Evolutionary conservation across 23 tunicate species (phyloP), one percentile per base, ranked within the genome.

Genomic region (Corella eumyota): DNA sequence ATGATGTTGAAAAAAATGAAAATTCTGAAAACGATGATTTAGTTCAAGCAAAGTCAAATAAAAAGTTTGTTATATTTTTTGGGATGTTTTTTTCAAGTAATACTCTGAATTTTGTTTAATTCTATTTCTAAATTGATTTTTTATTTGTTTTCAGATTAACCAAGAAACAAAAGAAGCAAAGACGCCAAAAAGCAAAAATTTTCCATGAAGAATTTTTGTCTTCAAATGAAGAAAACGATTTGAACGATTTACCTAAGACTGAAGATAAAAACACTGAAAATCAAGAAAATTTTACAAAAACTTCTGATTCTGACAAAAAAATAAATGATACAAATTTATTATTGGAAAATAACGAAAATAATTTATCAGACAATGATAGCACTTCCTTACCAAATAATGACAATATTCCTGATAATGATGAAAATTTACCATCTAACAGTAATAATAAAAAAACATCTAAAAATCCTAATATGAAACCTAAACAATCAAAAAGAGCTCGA

Each of bases 101-200:
- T 9, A 9, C 15, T 11, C 15, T 40, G 48, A 40, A 40, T 15
- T 15, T 40, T 40, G 48, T 40, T 11, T 40, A 9, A 15, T 40
- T 40, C 13, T 40, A 15, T 40, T 40, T n/a, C n/a, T n/a, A n/a
- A n/a, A n/a, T n/a, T n/a, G n/a, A n/a, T n/a, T n/a, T 15, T 40
- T 40, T 11, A 9, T 40, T 15, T 51, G 23, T 51, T 56, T 58
- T 31, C 21, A 84, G 77, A 51, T 63, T 84, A 34, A 61, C 75
- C 19, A 84, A 84, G 60, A 69, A 70, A 56, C 94, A 84, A 23
- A 75, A 75, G 51, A 84, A 75, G 58, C 61, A 69, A 56, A 28
- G 60, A 50, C 36, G 56, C 27, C 83, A 75, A 64, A 65, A 62
- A 19, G 45, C 30, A 24, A 36, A 75, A 33, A 25, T 75, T 11